Evolutionary conservation across 2,113 vertebrate genomes (phyloP), one percentile per base, ranked within the genome.

Genomic region (Alethe castanea): DNA sequence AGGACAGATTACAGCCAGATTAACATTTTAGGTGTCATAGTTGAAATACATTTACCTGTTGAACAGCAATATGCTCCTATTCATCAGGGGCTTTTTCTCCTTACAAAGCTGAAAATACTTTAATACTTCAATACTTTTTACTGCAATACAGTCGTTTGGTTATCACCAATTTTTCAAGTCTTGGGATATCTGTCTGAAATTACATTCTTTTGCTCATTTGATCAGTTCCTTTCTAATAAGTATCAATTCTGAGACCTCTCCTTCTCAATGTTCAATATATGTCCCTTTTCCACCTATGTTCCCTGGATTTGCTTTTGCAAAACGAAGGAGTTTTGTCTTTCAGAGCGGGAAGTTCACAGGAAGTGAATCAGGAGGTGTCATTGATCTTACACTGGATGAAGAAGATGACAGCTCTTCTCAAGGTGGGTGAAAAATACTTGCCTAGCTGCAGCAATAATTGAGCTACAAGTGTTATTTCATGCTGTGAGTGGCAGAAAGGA

Each of bases 381-480:
- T 98, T 96, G 98, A 98, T 92, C 98, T 98, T 90, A 98, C 98
- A 35, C 92, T 98, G 90, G 98, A 98, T 96, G 98, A 98, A 94
- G 98, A 98, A 87, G 98, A 98, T 14, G 97, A 94, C 82, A 50
- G 89, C 36, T 92, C 94, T 59, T 97, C 96, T 84, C 97, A 97
- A 96, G 98, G 98, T 98, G 76, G 67, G 89, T 81, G 42, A 64
- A 70, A 84, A 79, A 70, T 47, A 56, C 40, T 47, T 88, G 59
- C 33, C 50, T 76, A 72, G 35, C 28, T 50, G 52, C 20, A 42
- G 42, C 28, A 23, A 8, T 74, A 78, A 42, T 53, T 31, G 45
- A 77, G 50, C 57, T 91, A 14, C 36, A 48, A 50, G 42, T 93
- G 50, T 54, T 90, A 59, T 36, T 86, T 92, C 24, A 33, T 77